These are phyloP conservation scores for Styela plicata DNA, from an alignment of 23 tunicate species.

Conservation along the genomic window DNA sequence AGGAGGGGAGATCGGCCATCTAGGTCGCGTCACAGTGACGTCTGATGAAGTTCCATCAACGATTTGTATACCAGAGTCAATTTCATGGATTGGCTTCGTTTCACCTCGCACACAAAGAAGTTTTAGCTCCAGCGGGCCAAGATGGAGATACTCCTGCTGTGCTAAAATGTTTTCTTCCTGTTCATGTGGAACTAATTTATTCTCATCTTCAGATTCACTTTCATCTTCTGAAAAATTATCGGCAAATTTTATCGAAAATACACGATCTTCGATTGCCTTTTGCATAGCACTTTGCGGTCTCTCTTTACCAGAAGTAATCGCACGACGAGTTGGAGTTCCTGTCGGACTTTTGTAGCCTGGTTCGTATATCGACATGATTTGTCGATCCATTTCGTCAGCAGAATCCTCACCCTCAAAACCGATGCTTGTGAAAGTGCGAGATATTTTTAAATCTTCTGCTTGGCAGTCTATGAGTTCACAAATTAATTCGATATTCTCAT, in stretches of 20 bases:
- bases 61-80: slow-evolving; percentile 63
- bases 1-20: slow-evolving; percentile 68
- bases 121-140: slow-evolving; percentile 82
- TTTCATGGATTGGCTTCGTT: slow-evolving; percentile 60
- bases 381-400: slow-evolving; percentile 56
- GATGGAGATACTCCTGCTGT: slow-evolving; percentile 69
- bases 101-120: slow-evolving; percentile 72
- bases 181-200: slow-evolving; percentile 9
- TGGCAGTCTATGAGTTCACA: slow-evolving; percentile 75
- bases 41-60: slow-evolving; percentile 78
- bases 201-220: slow-evolving; percentile 23
- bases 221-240: slow-evolving; percentile 48
- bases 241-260: slow-evolving; percentile 45
- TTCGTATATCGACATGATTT: slow-evolving; percentile 68
- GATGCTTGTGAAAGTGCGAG: slow-evolving; percentile 50
- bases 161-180: slow-evolving; percentile 19
- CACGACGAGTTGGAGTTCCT: slow-evolving; percentile 13
- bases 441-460: slow-evolving; percentile 82
- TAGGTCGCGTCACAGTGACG: slow-evolving; percentile 68
- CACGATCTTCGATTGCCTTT: slow-evolving; percentile 60
- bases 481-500: slow-evolving; percentile 66
- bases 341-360: slow-evolving; percentile 32
- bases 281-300: slow-evolving; percentile 81
- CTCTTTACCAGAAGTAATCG: slow-evolving; percentile 29
- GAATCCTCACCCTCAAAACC: slow-evolving; percentile 58